Evolutionary conservation across 2,888 invertebrate species (phyloP), one percentile per base, ranked within the genome.

Genomic region (Ypsolopha scabrella): DNA sequence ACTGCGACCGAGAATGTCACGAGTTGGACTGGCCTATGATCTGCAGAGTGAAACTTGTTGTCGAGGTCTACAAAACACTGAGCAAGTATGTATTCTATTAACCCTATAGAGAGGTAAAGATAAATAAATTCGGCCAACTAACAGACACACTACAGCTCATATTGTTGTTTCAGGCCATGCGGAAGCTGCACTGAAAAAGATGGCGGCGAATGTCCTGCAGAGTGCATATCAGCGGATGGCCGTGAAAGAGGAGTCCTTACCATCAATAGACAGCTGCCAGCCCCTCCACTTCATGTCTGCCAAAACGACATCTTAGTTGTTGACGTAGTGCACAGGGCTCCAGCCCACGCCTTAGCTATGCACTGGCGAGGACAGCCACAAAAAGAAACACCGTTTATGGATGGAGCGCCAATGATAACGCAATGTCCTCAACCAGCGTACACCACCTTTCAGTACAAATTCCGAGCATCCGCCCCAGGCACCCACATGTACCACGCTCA

Each of bases 281-380:
- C 89, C 6, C 90, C 90, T 1, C 68, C 87, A 1, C 83, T 90
- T 6, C 88, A 92, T 75, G 91, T 93, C 11, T 93, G 93, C 65
- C 89, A 92, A 62, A 92, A 92, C 65, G 94, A 94, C 67, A 91
- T 91, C 51, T 80, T 94, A 6, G 90, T 93, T 0, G 91, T 94
- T 0, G 93, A 94, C 62, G 91, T 94, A 1, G 88, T 90, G 6
- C 94, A 94, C 64, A 87, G 90, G 57, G 87, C 94, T 50, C 91
- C 91, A 0, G 92, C 92, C 1, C 90, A 92, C 63, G 90, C 91
- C 0, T 81, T 92, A 0, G 88, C 92, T 0, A 87, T 95, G 49
- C 94, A 95, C 72, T 95, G 94, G 94, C 90, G 94, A 56, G 95
- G 94, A 0, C 93, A 93, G 57, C 92, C 90, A 62, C 67, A 88